These are phyloP conservation scores for Papilio polytes DNA, from an alignment of 1,140 invertebrate genomes.

Conservation along the genomic window DNA sequence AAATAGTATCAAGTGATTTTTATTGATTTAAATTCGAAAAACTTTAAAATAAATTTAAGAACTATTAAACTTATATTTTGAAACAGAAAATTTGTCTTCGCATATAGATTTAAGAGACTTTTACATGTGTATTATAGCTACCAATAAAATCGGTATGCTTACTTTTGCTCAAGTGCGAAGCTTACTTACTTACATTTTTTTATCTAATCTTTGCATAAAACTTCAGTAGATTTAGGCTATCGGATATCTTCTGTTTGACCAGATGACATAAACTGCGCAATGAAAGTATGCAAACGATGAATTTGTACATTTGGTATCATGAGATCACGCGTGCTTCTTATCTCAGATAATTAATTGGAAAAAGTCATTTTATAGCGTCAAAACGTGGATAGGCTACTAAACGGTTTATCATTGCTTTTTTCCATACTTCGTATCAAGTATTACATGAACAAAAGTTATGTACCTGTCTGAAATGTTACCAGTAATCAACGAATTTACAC, in stretches of 20 bases:
- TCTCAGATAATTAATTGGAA: background rate
- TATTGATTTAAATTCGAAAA: too few species aligned
- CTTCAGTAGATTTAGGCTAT: background rate
- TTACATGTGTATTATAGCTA: too few species aligned
- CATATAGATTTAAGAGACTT: too few species aligned
- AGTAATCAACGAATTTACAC: too few species aligned
- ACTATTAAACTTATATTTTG: too few species aligned
- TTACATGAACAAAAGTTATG: too few species aligned
- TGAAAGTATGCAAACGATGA: background rate
- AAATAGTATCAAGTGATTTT: too few species aligned
- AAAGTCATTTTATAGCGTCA: background rate
- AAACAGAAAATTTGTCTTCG: too few species aligned
- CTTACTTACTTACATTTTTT: background rate
- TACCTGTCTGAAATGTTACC: too few species aligned
- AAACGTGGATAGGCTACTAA: background rate
- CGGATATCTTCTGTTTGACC: background rate
- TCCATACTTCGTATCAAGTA: too few species aligned
- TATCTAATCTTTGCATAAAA: background rate
- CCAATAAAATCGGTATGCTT: background rate
- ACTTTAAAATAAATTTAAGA: too few species aligned
- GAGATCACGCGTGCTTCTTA: background rate
- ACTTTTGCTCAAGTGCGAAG: background rate
- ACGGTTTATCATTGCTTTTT: background rate
- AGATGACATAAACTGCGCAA: constrained; percentile 13
- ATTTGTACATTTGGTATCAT: background rate